Evolutionary conservation across 2,113 vertebrate genomes (phyloP), one percentile per base, ranked within the genome.

Genomic region (Pteruthius melanotis): DNA sequence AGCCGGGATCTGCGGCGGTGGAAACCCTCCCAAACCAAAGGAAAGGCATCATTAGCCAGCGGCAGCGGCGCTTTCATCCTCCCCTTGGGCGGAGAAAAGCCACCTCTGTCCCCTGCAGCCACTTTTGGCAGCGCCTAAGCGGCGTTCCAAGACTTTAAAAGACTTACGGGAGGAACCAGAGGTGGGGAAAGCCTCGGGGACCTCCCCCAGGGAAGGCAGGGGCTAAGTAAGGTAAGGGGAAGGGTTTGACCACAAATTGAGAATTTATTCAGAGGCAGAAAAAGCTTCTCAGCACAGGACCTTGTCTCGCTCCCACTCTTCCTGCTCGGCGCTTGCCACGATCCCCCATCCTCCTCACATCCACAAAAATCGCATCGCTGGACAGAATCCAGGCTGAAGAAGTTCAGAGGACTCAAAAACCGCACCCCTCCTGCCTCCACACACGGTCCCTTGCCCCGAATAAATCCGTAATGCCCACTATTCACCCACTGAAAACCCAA

Each of bases 241-340:
- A 47, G 33, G 70, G 37, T 75, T 87, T 69, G 53, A 72, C 57
- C 74, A 30, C 49, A 57, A 82, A 61, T 1, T 8, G 47, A 53
- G 49, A 76, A 40, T 11, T 13, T 21, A 7, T 37, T n/a, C 9
- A 16, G 8, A 22, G 33, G 24, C 7, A 52, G 63, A 20, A 47
- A 72, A 44, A 35, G 10, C 57, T 15, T 19, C 60, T 64, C 18
- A 3, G 13, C 66, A 50, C 33, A 39, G 47, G 42, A 63, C 31
- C 5, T 74, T 13, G 35, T 5, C 33, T 35, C 6, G 1, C 26
- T 40, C 31, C 10, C 37, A 7, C 27, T 45, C 37, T 21, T 49
- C 57, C 71, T 2, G 2, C 37, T 49, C 65, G 66, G 53, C 0
- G 0, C 44, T 72, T 3, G 7, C 65, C 57, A 18, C 0, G 0